A percentile compares a stretch with the other conserved stretches of the same genome.
Conservation (phyloP, 1,140 invertebrate genomes). For the Drosophila burlai region DNA sequence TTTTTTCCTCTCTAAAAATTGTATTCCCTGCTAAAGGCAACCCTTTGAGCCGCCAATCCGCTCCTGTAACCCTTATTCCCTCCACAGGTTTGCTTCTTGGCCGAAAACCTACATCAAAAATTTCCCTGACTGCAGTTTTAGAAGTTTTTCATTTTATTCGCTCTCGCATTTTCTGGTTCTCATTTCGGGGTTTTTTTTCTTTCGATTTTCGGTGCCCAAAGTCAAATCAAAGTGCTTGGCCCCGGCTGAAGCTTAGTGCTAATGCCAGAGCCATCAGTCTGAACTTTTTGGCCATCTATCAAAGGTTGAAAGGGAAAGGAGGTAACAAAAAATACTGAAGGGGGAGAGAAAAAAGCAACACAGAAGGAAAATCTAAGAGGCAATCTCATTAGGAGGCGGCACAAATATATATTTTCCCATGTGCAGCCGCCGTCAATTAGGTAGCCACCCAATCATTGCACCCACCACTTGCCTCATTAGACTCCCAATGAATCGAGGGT, state of each 20-base stretch:
- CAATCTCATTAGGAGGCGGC: conserved; percentile 50
- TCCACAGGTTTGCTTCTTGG: conserved; percentile 29
- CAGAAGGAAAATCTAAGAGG: conserved; percentile 32
- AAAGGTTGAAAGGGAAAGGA: conserved; percentile 36
- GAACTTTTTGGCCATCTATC: conserved; percentile 70
- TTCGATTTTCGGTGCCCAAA: conserved; percentile 52
- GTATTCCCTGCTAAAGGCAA: background rate
- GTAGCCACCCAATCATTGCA: conserved; percentile 62
- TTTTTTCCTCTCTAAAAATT: background rate
- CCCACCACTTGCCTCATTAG: conserved; percentile 75
- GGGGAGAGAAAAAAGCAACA: background rate
- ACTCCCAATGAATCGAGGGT: conserved; percentile 73
- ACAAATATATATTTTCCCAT: conserved; percentile 44
- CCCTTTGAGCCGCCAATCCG: conserved; percentile 26
- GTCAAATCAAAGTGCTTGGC: conserved; percentile 78
- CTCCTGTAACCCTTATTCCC: conserved; percentile 39
- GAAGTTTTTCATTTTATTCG: conserved; percentile 68
- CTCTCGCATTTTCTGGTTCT: conserved; percentile 23
- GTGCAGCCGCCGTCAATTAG: conserved; percentile 64
- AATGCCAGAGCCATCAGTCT: conserved; percentile 55
- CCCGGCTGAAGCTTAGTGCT: conserved; percentile 49
- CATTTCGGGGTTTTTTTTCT: conserved; percentile 2
- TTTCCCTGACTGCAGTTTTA: conserved; percentile 58
- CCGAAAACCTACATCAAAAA: conserved; percentile 69
- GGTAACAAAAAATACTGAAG: background rate